Conservation (phyloP, 2,113 vertebrate genomes). For the Alethe castanea region DNA sequence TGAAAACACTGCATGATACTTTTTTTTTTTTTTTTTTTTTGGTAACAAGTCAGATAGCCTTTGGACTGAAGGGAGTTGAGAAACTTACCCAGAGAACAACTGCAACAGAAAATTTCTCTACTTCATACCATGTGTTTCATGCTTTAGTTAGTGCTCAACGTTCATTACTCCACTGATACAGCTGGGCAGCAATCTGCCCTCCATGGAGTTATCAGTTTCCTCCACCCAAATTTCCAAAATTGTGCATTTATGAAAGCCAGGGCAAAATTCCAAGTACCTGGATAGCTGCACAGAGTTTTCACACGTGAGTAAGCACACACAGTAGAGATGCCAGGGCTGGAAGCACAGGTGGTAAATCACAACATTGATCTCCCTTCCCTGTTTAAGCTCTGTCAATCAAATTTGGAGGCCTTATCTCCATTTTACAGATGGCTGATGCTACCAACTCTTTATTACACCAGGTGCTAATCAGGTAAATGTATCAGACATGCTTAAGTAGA, state of each 20-base stretch:
- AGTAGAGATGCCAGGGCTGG: neutral
- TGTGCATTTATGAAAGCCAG: neutral
- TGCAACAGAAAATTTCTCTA: neutral
- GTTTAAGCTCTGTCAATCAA: neutral
- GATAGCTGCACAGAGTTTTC: neutral
- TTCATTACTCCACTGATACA: neutral
- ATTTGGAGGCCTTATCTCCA: neutral
- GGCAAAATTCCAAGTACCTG: neutral
- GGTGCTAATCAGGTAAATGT: neutral
- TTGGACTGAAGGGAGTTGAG: neutral
- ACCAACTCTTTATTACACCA: neutral
- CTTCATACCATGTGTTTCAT: neutral
- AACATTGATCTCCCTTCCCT: neutral
- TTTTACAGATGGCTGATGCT: neutral
- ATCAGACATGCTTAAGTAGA: neutral
- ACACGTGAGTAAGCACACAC: rapidly evolving
- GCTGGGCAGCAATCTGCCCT: neutral
- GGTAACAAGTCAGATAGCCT: neutral
- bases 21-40: neutral
- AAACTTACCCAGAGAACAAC: neutral
- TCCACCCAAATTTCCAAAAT: neutral
- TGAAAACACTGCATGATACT: neutral
- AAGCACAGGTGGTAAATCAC: neutral
- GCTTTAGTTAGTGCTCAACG: rapidly evolving
- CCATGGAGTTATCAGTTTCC: neutral